Evolutionary conservation across 2,888 invertebrate genomes (phyloP).

Genomic region (Thymelicus acteon): DNA sequence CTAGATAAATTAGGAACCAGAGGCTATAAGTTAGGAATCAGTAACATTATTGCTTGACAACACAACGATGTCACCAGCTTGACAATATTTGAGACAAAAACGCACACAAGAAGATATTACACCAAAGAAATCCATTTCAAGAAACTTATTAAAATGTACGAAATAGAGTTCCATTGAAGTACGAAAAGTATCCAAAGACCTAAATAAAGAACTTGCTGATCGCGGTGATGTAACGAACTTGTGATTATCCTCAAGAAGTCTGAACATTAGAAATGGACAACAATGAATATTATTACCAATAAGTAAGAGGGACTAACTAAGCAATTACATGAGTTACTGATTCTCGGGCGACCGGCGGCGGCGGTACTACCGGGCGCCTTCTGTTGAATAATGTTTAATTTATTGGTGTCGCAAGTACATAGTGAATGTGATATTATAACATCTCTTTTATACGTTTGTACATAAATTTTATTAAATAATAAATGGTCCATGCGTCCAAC

Average conservation of each 20-base stretch:
- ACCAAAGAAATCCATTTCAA: neutral
- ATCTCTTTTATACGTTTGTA: conserved; percentile 77
- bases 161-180: neutral
- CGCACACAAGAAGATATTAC: neutral
- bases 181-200: neutral
- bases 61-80: neutral
- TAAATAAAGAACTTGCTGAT: neutral
- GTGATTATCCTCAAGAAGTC: too few relatives aligned
- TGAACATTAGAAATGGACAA: neutral
- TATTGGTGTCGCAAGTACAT: conserved; percentile 75
- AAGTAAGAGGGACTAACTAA: neutral
- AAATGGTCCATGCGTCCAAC: conserved; percentile 46
- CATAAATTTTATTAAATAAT: conserved; percentile 70
- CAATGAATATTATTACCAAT: neutral
- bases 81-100: neutral
- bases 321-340: conserved; percentile 29
- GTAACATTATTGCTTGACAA: conserved; percentile 10
- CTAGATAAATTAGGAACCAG: conserved; percentile 16
- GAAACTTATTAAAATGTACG: neutral
- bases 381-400: conserved; percentile 62
- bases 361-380: neutral
- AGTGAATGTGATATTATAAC: conserved; percentile 78
- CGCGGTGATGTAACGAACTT: neutral
- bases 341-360: conserved; percentile 9
- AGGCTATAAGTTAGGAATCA: conserved; percentile 20